Evolutionary conservation across 2,797 vertebrate species (phyloP).

Genomic region (Melanotaenia pygmaea): DNA sequence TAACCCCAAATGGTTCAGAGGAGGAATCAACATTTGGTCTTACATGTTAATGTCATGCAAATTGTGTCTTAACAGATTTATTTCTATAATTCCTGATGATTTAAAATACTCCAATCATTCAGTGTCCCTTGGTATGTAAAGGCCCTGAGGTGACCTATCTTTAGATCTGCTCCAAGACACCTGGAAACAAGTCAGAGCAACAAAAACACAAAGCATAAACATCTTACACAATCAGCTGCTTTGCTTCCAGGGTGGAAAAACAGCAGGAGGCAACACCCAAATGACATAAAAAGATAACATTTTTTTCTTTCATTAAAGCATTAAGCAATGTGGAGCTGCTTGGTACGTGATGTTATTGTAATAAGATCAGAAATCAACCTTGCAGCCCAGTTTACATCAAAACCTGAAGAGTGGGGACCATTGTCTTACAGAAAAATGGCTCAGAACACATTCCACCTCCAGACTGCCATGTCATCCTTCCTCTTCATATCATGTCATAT

Average conservation of each 20-base stretch:
- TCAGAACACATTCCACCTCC: background rate
- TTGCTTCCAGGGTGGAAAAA: background rate
- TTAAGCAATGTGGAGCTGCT: background rate
- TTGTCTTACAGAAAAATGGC: background rate
- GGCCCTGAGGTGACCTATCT: conserved; percentile 38
- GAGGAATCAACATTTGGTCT: background rate
- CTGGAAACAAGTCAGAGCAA: conserved; percentile 31
- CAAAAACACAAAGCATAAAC: conserved; percentile 28
- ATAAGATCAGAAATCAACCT: background rate
- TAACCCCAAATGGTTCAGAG: conserved; percentile 1
- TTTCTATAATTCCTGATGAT: background rate
- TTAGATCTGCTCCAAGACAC: conserved; percentile 36
- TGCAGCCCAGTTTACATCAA: background rate
- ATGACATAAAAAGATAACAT: background rate
- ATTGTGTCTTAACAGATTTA: background rate
- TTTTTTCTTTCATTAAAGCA: background rate
- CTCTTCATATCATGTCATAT: conserved; percentile 10
- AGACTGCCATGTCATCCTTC: background rate
- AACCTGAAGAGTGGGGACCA: background rate
- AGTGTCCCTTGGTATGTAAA: conserved; percentile 5
- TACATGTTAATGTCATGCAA: background rate
- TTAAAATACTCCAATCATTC: conserved; percentile 15
- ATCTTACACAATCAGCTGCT: conserved; percentile 20
- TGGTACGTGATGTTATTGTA: too few species aligned
- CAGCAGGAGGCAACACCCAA: conserved; percentile 2